A percentile compares a stretch with the other conserved stretches of the same genome.
These are phyloP conservation scores for Tridacna gigas DNA, from an alignment of 2,888 invertebrate genomes.

Conservation along the genomic window DNA sequence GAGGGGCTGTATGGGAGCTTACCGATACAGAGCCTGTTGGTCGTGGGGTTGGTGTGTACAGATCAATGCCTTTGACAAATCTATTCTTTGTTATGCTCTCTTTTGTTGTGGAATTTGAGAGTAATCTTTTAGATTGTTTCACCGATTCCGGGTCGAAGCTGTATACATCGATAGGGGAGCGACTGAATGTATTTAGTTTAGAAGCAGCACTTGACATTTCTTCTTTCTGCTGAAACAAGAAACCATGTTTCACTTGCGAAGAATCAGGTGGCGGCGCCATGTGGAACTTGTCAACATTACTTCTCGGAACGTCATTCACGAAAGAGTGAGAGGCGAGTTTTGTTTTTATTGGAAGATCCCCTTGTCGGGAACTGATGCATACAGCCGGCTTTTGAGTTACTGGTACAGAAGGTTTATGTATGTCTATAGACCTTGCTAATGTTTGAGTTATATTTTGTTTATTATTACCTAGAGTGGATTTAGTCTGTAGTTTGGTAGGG, in stretches of 20 bases:
- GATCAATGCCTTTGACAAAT: constrained; percentile 44
- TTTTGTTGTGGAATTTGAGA: background rate
- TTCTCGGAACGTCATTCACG: background rate
- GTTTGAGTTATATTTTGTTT: background rate
- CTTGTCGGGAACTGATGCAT: background rate
- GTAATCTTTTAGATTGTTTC: background rate
- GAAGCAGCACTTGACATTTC: background rate
- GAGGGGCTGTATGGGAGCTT: background rate
- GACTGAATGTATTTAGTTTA: constrained; percentile 25
- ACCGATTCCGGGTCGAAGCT: constrained; percentile 55
- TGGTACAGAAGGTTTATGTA: background rate
- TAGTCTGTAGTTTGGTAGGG: background rate
- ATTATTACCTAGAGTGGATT: background rate
- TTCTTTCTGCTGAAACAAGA: too few species aligned
- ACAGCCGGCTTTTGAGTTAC: background rate
- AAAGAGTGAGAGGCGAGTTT: background rate
- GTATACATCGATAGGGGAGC: constrained; percentile 50
- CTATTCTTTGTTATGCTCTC: constrained; percentile 48
- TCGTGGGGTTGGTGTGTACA: background rate
- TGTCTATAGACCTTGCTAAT: background rate
- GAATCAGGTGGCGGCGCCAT: background rate
- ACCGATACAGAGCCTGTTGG: background rate
- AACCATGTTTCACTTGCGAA: background rate
- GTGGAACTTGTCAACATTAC: background rate
- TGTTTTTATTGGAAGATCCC: background rate